Percentiles rank a stretch among this genome's conserved stretches.
phyloP scores from a whole-genome alignment of 2,888 invertebrate genomes.

The Myathropa florea region DNA sequence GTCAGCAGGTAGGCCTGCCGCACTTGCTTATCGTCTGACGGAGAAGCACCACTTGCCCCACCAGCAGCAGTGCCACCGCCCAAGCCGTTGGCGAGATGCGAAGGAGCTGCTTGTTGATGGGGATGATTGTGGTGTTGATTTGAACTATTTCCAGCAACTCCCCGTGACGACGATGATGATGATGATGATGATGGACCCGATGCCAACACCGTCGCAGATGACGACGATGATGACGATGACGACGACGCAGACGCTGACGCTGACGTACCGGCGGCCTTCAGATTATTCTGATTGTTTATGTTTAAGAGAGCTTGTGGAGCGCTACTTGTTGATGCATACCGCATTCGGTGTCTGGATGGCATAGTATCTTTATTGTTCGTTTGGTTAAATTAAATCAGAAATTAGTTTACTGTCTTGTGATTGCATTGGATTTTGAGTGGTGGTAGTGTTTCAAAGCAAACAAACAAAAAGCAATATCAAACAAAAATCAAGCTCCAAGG shows the following conservation, averaged over 20 bases:
- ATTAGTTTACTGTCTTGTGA: conserved; percentile 27
- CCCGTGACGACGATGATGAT: conserved; percentile 17
- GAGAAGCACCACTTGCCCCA: not conserved
- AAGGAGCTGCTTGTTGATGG: conserved; percentile 33
- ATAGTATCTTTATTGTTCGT: conserved; percentile 63
- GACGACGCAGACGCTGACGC: conserved; percentile 25
- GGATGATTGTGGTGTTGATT: conserved; percentile 24
- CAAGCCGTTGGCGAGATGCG: conserved; percentile 25
- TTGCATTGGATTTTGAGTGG: not conserved
- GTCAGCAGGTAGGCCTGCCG: conserved; percentile 81
- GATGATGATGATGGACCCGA: conserved; percentile 20
- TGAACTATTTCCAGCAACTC: conserved; percentile 37
- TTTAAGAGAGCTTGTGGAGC: conserved; percentile 72
- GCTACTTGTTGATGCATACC: conserved; percentile 73
- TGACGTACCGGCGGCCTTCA: conserved; percentile 33
- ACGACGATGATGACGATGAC: not conserved
- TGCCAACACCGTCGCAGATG: not conserved
- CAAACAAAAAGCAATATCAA: not conserved
- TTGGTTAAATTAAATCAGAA: conserved; percentile 64
- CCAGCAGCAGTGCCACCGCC: not conserved
- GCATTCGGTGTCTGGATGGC: conserved; percentile 73
- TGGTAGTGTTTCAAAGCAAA: not conserved
- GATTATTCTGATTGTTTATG: conserved; percentile 67
- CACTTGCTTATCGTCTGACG: conserved; percentile 73
- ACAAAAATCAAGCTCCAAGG: not conserved